A percentile compares a stretch with the other conserved stretches of the same genome.
These are phyloP conservation scores for Elgaria multicarinata DNA, from an alignment of 2,113 vertebrate species.

Conservation along the genomic window DNA sequence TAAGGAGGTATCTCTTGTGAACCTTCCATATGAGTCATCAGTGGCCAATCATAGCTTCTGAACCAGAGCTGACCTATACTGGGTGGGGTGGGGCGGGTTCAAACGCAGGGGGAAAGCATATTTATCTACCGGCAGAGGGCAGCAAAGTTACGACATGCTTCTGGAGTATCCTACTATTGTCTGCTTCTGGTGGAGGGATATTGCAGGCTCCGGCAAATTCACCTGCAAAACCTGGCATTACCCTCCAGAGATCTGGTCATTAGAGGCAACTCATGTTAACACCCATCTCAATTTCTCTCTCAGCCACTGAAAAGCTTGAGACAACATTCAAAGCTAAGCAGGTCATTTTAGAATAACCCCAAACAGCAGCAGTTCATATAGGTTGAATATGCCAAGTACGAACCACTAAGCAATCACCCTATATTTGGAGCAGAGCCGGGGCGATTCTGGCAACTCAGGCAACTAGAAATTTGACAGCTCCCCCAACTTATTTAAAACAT, in stretches of 20 bases:
- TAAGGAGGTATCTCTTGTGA: neutral
- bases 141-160: slow-evolving; percentile 36
- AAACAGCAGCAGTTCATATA: rapidly evolving
- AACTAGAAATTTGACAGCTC: neutral
- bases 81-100: neutral
- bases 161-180: slow-evolving; percentile 16
- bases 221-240: neutral
- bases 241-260: too few species aligned
- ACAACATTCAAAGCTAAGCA: rapidly evolving
- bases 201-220: neutral
- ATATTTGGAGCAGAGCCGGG: neutral
- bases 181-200: neutral
- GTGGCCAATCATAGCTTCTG: neutral
- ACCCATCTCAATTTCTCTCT: neutral
- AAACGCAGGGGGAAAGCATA: slow-evolving; percentile 24
- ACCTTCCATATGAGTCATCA: neutral
- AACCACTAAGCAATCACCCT: neutral
- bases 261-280: neutral
- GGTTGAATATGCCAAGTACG: rapidly evolving
- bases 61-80: slow-evolving; percentile 28
- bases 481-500: neutral
- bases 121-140: slow-evolving; percentile 56
- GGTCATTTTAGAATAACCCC: neutral
- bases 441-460: neutral
- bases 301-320: neutral